Evolutionary conservation across 2,113 vertebrate species (phyloP), one percentile per base, ranked within the genome.

Genomic region (Plecotus auritus): DNA sequence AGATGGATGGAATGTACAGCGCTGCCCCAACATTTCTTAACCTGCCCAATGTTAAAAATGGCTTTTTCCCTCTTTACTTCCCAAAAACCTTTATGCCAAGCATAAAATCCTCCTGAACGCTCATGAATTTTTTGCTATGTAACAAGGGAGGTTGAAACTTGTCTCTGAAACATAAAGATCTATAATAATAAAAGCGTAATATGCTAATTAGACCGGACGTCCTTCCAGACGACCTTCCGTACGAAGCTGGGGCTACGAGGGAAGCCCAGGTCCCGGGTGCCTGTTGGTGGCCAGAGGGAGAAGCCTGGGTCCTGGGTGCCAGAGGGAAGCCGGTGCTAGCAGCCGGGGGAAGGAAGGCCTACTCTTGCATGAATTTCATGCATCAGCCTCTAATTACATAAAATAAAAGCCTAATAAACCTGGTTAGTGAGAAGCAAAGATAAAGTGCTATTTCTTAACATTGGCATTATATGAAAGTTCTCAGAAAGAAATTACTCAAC

Each of bases 1-100:
- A 45, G 54, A 80, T 8, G 37, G 56, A 42, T 40, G 59, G 88
- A 95, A 97, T 80, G 72, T 56, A 1, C 32, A 77, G 30, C 8
- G 7, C 54, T 78, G 64, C 64, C 70, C 45, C 54, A 74, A 88
- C 94, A 72, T 94, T 94, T 92, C 86, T 66, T 85, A 97, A 95
- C 69, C 73, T 95, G 92, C 85, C 77, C 37, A 51, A 23, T 32
- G 37, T 94, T 70, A 35, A 40, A 94, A 90, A 45, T 26, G 16
- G 6, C 6, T 51, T 69, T 85, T 26, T 22, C 66, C 9, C 0
- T 1, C 8, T 59, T 54, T 94, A 56, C 7, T n/a, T 89, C 61
- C 88, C 26, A 90, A 83, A 96, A 93, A 18, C 14, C 9, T 88
- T 83, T 86, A 77, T 73, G 76, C 18, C 70, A 80, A 74, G 20